Conservation (phyloP, 2,113 vertebrate species). For the Cyphomyrus plagiostoma region DNA sequence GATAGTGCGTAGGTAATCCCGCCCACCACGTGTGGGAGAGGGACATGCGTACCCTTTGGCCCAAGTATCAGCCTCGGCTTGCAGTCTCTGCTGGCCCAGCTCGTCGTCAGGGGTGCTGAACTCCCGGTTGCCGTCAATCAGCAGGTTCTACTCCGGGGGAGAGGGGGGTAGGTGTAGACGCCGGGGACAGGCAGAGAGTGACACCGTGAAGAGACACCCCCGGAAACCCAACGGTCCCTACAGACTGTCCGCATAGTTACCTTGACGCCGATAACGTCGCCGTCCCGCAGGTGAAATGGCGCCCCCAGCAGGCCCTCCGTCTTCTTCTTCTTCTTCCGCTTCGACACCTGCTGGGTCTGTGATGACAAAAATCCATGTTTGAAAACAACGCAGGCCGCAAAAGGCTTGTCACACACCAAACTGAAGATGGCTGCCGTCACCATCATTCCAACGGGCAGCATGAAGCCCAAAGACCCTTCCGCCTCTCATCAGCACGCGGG, state of each 20-base stretch:
- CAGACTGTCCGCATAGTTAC: conserved; percentile 39
- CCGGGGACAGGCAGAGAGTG: not conserved
- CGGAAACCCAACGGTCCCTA: not conserved
- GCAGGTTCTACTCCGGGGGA: conserved; percentile 63
- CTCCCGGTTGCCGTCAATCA: conserved; percentile 70
- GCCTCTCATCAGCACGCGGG: not conserved
- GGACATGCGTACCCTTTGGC: conserved; percentile 59
- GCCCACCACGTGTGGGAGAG: not conserved
- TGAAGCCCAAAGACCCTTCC: not conserved
- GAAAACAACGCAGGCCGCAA: not conserved
- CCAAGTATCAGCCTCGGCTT: conserved; percentile 53
- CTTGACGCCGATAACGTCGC: conserved; percentile 82
- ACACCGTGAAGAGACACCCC: not conserved
- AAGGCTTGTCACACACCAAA: not conserved
- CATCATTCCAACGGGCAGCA: not conserved
- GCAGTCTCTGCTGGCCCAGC: conserved; percentile 64
- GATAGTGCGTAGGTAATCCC: not conserved
- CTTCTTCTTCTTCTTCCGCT: conserved; percentile 83
- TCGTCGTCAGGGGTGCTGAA: conserved; percentile 70
- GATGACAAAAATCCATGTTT: conserved; percentile 5
- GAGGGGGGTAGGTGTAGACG: conserved; percentile 6
- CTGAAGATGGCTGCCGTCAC: not conserved
- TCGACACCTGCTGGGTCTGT: conserved; percentile 79
- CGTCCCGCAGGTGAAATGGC: conserved; percentile 82
- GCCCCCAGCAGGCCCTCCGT: conserved; percentile 71